Evolutionary conservation across 37 sponge, comb jelly and placozoan genomes (phyloP).

Genomic region (Beroe ovata): DNA sequence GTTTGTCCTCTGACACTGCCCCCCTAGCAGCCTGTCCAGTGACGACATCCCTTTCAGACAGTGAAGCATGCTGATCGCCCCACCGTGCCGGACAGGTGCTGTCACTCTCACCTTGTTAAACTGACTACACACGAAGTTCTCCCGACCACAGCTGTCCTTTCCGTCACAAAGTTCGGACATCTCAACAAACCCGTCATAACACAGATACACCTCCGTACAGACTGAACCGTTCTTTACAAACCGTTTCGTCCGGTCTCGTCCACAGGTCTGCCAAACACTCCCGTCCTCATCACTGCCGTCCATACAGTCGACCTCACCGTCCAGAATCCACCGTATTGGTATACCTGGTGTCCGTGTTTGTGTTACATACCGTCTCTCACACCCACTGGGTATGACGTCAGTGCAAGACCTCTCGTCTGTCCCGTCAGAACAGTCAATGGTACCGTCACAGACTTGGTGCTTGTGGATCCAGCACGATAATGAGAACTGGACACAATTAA

Average conservation of each 20-base stretch:
- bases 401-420: neutral
- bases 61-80: no score
- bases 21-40: neutral
- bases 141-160: neutral
- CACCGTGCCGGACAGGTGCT: neutral
- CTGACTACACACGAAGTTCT: neutral
- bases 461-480: neutral
- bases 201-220: neutral
- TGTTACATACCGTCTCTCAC: neutral
- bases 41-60: neutral
- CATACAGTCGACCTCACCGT: neutral
- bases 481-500: neutral
- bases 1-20: neutral
- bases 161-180: conserved; percentile 27
- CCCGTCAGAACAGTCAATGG: neutral
- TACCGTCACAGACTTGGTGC: conserved; percentile 7
- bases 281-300: neutral
- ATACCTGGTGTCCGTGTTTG: neutral
- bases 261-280: neutral
- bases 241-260: neutral
- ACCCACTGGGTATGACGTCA: neutral
- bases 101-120: neutral
- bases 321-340: neutral
- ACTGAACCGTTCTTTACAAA: no score
- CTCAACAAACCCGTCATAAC: neutral